Evolutionary conservation across 2,888 invertebrate genomes (phyloP).

Genomic region (Ectropis crepuscularia): DNA sequence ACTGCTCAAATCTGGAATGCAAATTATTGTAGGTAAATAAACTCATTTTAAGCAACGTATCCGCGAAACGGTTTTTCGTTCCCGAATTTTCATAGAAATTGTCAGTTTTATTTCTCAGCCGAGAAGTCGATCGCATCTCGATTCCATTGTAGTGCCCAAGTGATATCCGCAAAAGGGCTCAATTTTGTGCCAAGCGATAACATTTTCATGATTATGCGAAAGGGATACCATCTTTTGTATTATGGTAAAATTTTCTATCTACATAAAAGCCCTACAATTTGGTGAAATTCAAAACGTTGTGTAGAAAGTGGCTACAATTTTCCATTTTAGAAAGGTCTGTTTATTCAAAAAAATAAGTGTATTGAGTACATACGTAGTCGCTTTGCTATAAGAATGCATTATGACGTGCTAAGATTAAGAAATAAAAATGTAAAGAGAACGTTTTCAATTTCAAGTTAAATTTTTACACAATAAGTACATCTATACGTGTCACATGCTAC

Average conservation of each 20-base stretch:
- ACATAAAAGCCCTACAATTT: slow-evolving; percentile 34
- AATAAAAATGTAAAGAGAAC: too few species aligned
- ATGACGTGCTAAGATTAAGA: too few species aligned
- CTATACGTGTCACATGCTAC: too few species aligned
- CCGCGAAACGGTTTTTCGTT: slow-evolving; percentile 13
- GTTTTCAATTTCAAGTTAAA: too few species aligned
- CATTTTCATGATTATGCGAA: slow-evolving; percentile 69
- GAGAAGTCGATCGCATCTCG: slow-evolving; percentile 50
- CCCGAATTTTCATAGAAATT: slow-evolving; percentile 38
- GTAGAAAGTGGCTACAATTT: slow-evolving; percentile 18
- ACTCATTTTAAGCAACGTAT: slow-evolving; percentile 1
- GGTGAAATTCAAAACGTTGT: slow-evolving; percentile 32
- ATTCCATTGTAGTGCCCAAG: slow-evolving; percentile 56
- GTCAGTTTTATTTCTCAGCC: slow-evolving; percentile 50
- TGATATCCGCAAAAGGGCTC: slow-evolving; percentile 64
- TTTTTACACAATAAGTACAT: too few species aligned
- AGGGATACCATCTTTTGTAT: slow-evolving; percentile 59
- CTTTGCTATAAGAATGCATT: too few species aligned
- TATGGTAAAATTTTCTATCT: slow-evolving; percentile 41
- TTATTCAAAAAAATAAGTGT: slow-evolving; percentile 6
- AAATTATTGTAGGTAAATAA: neutral
- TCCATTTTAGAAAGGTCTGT: slow-evolving; percentile 11
- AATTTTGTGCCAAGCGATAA: slow-evolving; percentile 65
- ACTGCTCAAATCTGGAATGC: neutral
- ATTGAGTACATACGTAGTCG: too few species aligned